These are phyloP conservation scores for Cosmia pyralina DNA, from an alignment of 2,888 invertebrate genomes.

Conservation along the genomic window DNA sequence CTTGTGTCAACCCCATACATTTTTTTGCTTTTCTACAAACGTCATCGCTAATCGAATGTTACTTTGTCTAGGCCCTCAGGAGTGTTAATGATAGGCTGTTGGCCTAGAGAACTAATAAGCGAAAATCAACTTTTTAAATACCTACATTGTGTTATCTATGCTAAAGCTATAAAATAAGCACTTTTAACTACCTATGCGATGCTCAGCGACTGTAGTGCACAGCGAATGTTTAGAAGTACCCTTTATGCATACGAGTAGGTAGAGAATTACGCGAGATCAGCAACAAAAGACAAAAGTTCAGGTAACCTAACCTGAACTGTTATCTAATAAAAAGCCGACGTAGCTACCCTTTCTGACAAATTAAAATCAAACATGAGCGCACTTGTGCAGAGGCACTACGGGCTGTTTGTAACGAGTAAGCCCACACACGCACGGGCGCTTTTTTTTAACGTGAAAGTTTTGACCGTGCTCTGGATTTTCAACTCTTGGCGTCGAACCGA, in stretches of 20 bases:
- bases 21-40: no score
- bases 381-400: no score
- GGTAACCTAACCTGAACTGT: no score
- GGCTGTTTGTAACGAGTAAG: no score
- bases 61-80: no score
- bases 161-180: constrained; percentile 1
- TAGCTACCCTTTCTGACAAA: no score
- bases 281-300: not conserved
- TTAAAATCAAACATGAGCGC: no score
- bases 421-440: no score
- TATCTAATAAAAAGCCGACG: no score
- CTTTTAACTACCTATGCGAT: not conserved
- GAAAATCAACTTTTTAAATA: not conserved
- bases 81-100: not conserved
- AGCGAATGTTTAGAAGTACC: constrained; percentile 43
- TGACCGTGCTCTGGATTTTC: not conserved
- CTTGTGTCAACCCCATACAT: no score
- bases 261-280: not conserved
- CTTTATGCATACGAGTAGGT: not conserved
- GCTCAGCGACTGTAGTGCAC: constrained; percentile 50
- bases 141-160: not conserved
- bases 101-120: not conserved
- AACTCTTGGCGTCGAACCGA: not conserved
- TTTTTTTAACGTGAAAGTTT: not conserved
- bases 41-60: no score